Evolutionary conservation across 2,113 vertebrate species (phyloP).

Genomic region (Menidia beryllina): DNA sequence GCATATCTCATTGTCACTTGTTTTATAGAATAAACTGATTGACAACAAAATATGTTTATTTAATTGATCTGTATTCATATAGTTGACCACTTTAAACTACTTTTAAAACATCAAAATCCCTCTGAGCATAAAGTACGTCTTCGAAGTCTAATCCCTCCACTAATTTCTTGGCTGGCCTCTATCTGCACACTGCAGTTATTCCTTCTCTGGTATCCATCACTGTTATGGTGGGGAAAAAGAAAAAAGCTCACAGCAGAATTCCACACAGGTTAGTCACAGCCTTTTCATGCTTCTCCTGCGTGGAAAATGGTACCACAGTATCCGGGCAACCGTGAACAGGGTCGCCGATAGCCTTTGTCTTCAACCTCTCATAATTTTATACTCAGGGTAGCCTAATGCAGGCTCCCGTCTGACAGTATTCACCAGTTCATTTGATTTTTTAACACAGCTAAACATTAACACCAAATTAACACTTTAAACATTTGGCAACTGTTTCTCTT

Average conservation of each 20-base stretch:
- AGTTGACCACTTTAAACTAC: not conserved
- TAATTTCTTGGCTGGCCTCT: constrained; percentile 4
- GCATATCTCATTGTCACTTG: not conserved
- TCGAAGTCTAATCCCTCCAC: not conserved
- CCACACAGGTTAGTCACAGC: not conserved
- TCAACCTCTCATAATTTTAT: constrained; percentile 16
- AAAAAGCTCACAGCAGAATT: constrained; percentile 22
- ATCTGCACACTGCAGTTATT: not conserved
- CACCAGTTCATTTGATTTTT: not conserved
- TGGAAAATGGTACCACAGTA: constrained; percentile 22
- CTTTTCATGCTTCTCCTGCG: constrained; percentile 39
- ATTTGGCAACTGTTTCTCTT: not conserved
- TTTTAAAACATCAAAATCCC: constrained; percentile 8
- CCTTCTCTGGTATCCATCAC: constrained; percentile 21
- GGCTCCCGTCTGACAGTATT: constrained; percentile 4
- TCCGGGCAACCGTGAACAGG: constrained; percentile 31
- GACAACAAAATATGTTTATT: not conserved
- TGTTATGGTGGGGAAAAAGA: not conserved
- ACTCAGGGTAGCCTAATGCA: not conserved
- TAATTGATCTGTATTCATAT: not conserved
- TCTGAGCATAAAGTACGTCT: constrained; percentile 1
- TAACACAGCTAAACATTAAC: not conserved
- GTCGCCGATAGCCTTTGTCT: constrained; percentile 8
- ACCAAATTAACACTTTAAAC: not conserved
- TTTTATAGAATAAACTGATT: not conserved